Evolutionary conservation across 1,140 invertebrate genomes (phyloP), one percentile per base, ranked within the genome.

Genomic region (Dinoponera quadriceps): DNA sequence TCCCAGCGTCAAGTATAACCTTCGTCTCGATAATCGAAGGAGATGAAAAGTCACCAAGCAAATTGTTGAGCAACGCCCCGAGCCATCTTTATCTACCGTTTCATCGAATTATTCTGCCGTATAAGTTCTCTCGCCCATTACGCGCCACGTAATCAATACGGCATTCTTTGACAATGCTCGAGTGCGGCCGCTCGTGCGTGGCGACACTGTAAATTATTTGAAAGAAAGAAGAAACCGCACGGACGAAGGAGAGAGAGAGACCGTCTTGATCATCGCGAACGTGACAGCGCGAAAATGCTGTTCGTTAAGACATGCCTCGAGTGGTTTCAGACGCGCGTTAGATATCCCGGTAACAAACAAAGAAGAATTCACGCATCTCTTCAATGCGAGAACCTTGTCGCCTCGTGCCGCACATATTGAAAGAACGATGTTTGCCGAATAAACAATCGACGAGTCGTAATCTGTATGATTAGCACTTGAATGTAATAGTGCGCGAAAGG

Each of bases 1-100:
- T 80, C 75, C 51, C 63, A 69, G 44, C 75, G 65, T 48, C 75
- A 80, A 59, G 38, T 72, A 65, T 83, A 87, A 83, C 89, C 90
- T 91, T 91, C 85, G 82, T 86, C 57, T 69, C 80, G 72, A 85
- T 83, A 59, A 81, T 81, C 74, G 82, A 74, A 85, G 44, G 20
- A 72, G 80, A 82, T 80, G 75, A 80, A 80, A 80, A 63, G 75
- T 80, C 25, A 44, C 75, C 72, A 65, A 82, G 73, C 59, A 77
- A 27, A 81, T 89, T 84, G 73, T 77, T 78, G 82, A 87, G 86
- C 81, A 88, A 88, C 85, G 60, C 48, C 65, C 69, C 59, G 63
- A 57, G 33, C 59, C 44, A 62, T 78, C 71, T 85, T 82, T 78
- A 48, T 68, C 75, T 80, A 73, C 57, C 71, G 57, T 63, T 60